Conservation (phyloP, 2,888 invertebrate species). For the Anthophora plumipes region DNA sequence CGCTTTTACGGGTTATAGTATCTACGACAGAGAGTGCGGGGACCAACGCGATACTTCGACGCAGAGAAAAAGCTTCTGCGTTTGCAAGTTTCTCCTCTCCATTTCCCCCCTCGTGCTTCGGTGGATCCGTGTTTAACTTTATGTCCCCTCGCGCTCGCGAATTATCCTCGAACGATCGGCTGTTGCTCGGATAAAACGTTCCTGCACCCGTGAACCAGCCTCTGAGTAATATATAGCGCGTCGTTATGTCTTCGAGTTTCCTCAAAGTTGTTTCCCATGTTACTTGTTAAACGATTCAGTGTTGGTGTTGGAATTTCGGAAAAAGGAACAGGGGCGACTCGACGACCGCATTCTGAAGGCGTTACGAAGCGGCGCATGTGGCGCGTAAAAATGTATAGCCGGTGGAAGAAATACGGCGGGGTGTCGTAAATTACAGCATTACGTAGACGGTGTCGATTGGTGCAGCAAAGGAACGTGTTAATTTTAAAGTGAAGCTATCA, state of each 20-base stretch:
- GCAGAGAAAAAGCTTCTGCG: background rate
- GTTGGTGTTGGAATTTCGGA: background rate
- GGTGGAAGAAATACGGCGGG: no score
- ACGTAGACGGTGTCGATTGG: no score
- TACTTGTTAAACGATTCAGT: background rate
- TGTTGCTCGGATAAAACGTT: background rate
- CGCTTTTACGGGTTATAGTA: constrained; percentile 17
- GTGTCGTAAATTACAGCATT: no score
- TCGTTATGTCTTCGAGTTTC: background rate
- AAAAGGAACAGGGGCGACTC: background rate
- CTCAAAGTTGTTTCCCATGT: background rate
- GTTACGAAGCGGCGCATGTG: constrained; percentile 26
- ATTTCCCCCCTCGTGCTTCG: background rate
- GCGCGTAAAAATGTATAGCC: constrained; percentile 40
- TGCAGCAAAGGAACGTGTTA: no score
- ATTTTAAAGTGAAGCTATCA: no score
- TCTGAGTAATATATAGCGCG: background rate
- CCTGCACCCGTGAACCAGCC: background rate
- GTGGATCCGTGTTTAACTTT: constrained; percentile 1
- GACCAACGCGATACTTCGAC: background rate
- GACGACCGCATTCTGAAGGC: constrained; percentile 22
- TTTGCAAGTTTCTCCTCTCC: background rate
- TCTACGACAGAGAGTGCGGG: no score
- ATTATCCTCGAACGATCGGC: constrained; percentile 3
- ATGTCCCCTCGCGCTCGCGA: constrained; percentile 10